Evolutionary conservation across 37 sponge, comb jelly and placozoan species (phyloP).

Genomic region (Oopsacas minuta): DNA sequence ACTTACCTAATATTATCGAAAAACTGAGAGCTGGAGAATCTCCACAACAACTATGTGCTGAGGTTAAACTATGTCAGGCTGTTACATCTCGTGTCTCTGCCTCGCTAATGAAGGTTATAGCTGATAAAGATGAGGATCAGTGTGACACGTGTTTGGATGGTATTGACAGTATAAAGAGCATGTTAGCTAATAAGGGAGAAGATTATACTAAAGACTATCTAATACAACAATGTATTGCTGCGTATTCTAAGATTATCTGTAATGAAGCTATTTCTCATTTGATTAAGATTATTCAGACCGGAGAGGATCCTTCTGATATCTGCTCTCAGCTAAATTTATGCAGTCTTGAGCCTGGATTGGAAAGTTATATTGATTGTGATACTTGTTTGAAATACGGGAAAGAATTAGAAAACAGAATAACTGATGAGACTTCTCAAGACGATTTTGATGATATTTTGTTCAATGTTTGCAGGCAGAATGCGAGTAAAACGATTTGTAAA

Average conservation of each 20-base stretch:
- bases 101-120: background rate
- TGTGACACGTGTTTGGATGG: background rate
- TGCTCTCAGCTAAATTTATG: background rate
- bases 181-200: background rate
- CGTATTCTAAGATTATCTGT: background rate
- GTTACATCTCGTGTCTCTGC: background rate
- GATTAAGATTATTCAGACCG: background rate
- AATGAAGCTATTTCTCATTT: background rate
- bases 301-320: background rate
- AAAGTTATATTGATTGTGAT: background rate
- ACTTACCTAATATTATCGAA: background rate
- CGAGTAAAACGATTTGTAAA: background rate
- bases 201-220: background rate
- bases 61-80: background rate
- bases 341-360: background rate
- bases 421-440: background rate
- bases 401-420: background rate
- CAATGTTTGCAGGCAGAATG: background rate
- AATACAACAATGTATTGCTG: background rate
- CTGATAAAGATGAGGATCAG: background rate
- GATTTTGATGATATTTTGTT: background rate
- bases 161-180: background rate
- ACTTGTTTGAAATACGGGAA: background rate
- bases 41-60: background rate
- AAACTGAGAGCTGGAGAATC: background rate